Percentiles rank a stretch among this genome's conserved stretches.
Conservation (phyloP, 2,797 vertebrate genomes). For the Mormyrops attenuatus region DNA sequence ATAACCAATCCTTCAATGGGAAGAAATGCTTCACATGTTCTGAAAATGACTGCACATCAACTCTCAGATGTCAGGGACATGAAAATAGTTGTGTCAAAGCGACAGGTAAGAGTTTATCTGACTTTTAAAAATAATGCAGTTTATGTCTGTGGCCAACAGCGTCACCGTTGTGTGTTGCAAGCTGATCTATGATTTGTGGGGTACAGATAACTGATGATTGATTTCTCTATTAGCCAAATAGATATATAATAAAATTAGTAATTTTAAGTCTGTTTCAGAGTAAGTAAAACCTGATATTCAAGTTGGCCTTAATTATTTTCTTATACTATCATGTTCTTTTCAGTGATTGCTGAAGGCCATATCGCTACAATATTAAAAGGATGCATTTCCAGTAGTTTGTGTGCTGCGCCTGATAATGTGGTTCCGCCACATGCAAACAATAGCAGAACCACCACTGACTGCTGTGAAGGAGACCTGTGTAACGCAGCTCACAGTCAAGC, state of each 20-base stretch:
- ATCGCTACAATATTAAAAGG: rapidly evolving
- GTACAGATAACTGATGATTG: neutral
- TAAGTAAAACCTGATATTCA: neutral
- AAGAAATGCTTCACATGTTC: neutral
- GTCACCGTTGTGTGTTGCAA: neutral
- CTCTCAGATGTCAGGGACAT: neutral
- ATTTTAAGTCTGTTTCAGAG: neutral
- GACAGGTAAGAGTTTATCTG: neutral
- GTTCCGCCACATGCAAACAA: too few species aligned
- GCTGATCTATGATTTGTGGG: neutral
- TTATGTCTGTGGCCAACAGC: neutral
- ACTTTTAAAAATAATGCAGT: neutral
- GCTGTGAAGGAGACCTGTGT: neutral
- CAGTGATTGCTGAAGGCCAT: neutral
- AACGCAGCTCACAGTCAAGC: neutral
- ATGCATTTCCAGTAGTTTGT: neutral
- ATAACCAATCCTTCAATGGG: neutral
- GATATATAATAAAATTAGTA: neutral
- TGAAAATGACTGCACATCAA: neutral
- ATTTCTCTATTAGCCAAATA: neutral
- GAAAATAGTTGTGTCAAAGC: neutral
- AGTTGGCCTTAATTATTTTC: neutral
- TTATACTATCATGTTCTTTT: neutral
- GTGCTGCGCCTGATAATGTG: neutral
- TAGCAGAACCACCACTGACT: neutral